phyloP scores from a whole-genome alignment of 2,888 invertebrate species.

The Trachelus stipa region DNA sequence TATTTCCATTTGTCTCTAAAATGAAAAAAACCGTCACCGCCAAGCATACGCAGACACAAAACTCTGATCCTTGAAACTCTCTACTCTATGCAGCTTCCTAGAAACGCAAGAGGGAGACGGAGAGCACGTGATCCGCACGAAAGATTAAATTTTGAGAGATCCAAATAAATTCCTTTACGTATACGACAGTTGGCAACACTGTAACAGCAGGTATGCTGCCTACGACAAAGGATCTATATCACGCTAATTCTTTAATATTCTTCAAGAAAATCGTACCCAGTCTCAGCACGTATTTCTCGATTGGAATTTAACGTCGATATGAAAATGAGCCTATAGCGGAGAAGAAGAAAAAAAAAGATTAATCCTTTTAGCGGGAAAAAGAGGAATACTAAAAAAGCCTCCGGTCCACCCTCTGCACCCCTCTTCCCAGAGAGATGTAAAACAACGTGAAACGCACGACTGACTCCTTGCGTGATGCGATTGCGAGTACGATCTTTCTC shows the following conservation, averaged over 20 bases:
- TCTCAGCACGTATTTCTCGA: not conserved
- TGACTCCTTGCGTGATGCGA: not conserved
- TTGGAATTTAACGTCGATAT: not conserved
- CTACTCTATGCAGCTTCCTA: not conserved
- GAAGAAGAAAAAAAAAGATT: not conserved
- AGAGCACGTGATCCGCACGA: not conserved
- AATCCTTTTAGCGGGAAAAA: not conserved
- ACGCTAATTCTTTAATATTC: not conserved
- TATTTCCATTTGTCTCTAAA: not conserved
- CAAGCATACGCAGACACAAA: not conserved
- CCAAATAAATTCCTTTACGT: not conserved
- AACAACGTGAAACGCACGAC: not conserved
- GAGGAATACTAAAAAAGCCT: not conserved
- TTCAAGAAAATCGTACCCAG: not conserved
- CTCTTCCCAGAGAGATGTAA: not conserved
- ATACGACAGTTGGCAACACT: not conserved
- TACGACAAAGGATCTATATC: not conserved
- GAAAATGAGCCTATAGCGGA: not conserved
- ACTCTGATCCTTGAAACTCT: not conserved
- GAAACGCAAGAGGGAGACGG: not conserved
- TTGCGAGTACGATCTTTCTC: not conserved
- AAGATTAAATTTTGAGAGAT: not conserved
- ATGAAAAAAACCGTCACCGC: too few relatives aligned
- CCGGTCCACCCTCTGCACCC: not conserved
- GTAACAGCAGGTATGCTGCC: not conserved